Base-by-base conservation (phyloP, 2,113 vertebrate genomes). In the Erythrocebus patas region DNA sequence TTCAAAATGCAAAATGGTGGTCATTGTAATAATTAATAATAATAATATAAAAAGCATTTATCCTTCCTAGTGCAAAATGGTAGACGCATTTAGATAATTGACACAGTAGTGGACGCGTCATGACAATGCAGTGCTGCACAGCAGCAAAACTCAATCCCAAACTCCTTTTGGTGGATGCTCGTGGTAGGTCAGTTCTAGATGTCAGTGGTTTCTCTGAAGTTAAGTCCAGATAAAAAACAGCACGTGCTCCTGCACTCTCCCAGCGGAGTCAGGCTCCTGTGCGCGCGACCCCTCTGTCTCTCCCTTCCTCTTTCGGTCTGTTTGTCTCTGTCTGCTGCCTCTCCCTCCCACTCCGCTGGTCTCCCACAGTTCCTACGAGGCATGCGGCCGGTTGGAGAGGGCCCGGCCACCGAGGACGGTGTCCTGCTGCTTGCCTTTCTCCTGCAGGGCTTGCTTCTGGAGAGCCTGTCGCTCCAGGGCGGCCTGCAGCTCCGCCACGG, bases 341-440 rank as follows among this genome's bases (percentile, higher is more conserved):
- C 20, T 32, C 76, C 38, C 70, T 38, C 16, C 43, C 57, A 27
- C 25, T 22, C 70, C 40, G 10, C 57, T 35, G 1, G 48, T 0
- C 20, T 30, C 1, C 1, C 12, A 8, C 10, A 6, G 80, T 22
- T 79, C 78, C 97, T 97, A 99, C 14, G 99, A 99, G 3, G 99
- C 99, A 0, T 99, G 99, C 32, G 98, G 98, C 8, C 99, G 96
- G 96, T 98, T 98, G 97, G 99, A 97, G 10, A 97, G 85, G 59
- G 75, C 98, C 55, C 99, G 96, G 50, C 91, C 20, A 20, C 81
- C 40, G 78, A 97, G 94, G 89, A n/a, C 3, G 8, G 23, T 76
- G 5, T 1, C 91, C 0, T 3, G 76, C 8, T n/a, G 86, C 96
- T 98, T 94, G 95, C 66, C 94, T 81, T 98, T 98, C 16, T 45